Evolutionary conservation across 2,888 invertebrate species (phyloP), one percentile per base, ranked within the genome.

Genomic region (Andrena haemorrhoa): DNA sequence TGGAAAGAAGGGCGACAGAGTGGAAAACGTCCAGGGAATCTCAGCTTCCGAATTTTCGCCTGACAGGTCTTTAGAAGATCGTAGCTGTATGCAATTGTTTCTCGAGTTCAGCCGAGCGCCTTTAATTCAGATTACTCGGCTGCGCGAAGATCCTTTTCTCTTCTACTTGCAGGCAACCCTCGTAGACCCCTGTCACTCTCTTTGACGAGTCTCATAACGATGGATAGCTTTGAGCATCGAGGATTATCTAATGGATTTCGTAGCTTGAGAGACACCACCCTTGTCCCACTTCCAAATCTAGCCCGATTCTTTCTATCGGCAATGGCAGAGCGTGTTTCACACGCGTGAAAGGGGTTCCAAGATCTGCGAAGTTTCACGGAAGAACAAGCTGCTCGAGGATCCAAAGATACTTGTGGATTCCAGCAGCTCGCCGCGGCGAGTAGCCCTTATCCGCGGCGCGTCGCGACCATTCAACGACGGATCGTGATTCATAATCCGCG

Each of bases 401-500:
- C 16, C 41, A 16, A 41, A 41, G 16, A 16, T 41, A 41, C 41
- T 41, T 16, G 41, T 16, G 41, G 41, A 16, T 41, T 41, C 16
- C 41, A 4, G 16, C 12, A 5, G 41, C 41, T 41, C 41, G 41
- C 12, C 41, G 41, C 41, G 16, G 16, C 51, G 2, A 51, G 51
- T 7, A 51, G 41, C 41, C 20, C n/a, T 51, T 51, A 51, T 51
- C 51, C 23, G n/a, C 51, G 1, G 2, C 41, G 33, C 20, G 61
- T 7, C 29, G 31, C 60, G 60, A 29, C 58, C 76, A 70, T 71
- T 79, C 76, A 64, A 75, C 70, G 23, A 31, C 58, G 35, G 60
- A 41, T 77, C 51, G 41, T 80, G 66, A 77, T 56, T 80, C 75
- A 75, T 70, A 60, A 70, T 75, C 56, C 63, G 2, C 23, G 29